Evolutionary conservation across 2,888 invertebrate genomes (phyloP).

Genomic region (Meliscaeva auricollis): DNA sequence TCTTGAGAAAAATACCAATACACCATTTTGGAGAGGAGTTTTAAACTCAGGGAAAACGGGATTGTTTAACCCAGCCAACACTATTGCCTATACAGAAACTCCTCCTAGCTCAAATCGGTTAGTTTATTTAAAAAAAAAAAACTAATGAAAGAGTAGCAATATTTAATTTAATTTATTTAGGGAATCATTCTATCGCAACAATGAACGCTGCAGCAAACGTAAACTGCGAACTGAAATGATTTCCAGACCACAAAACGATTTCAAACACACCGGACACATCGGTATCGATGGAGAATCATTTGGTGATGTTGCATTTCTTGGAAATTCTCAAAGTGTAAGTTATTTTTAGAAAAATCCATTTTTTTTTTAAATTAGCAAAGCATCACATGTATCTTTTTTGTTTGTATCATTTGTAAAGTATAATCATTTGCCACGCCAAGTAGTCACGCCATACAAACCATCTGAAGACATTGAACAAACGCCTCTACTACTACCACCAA

Average conservation of each 20-base stretch:
- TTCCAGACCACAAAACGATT: conserved; percentile 97
- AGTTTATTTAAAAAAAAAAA: conserved; percentile 13
- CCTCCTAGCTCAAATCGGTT: conserved; percentile 83
- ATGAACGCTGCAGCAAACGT: conserved; percentile 86
- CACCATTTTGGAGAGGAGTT: conserved; percentile 95
- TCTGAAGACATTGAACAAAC: conserved; percentile 92
- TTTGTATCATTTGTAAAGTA: conserved; percentile 84
- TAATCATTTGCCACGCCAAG: conserved; percentile 93
- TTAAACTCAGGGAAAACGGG: conserved; percentile 96
- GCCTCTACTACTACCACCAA: conserved; percentile 86
- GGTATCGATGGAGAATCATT: conserved; percentile 98
- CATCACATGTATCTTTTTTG: conserved; percentile 22
- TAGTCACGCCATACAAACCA: conserved; percentile 95
- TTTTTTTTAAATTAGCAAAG: conserved; percentile 10
- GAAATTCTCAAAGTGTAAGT: conserved; percentile 83
- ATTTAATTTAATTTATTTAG: conserved; percentile 74
- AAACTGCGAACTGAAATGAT: conserved; percentile 96
- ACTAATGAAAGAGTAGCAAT: not conserved
- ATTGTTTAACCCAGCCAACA: conserved; percentile 94
- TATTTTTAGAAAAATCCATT: not conserved
- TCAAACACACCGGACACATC: conserved; percentile 97
- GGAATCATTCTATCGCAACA: conserved; percentile 87
- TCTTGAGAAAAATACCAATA: conserved; percentile 91
- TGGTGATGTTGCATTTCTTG: conserved; percentile 92
- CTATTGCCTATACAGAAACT: conserved; percentile 92